phyloP scores from a whole-genome alignment of 1,140 invertebrate species.

The Archivesica marissinica region DNA sequence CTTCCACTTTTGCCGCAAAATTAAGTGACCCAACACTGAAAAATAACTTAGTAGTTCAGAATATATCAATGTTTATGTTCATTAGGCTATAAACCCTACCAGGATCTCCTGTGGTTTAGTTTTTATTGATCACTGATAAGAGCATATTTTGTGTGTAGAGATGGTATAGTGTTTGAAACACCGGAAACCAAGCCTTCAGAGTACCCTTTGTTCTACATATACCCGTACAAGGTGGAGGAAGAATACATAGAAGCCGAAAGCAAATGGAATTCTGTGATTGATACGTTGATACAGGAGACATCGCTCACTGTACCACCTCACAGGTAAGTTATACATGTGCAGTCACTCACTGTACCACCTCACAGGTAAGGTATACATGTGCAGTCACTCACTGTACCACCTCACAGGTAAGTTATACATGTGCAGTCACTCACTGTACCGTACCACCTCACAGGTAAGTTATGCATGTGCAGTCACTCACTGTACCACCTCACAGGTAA shows the following conservation, averaged over 20 bases:
- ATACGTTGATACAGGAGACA: slow-evolving; percentile 66
- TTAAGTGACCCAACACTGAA: no score
- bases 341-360: slow-evolving; percentile 43
- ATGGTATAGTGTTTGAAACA: slow-evolving; percentile 67
- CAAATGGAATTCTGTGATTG: slow-evolving; percentile 56
- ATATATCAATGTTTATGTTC: no score
- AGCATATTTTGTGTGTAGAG: no score
- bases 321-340: slow-evolving; percentile 59
- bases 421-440: slow-evolving; percentile 62
- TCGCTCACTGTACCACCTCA: slow-evolving; percentile 63
- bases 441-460: slow-evolving; percentile 43
- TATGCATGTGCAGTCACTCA: no score
- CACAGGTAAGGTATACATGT: slow-evolving; percentile 56
- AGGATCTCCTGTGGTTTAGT: no score
- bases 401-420: no score
- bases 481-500: slow-evolving; percentile 61
- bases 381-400: slow-evolving; percentile 64
- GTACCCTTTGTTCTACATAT: slow-evolving; percentile 59
- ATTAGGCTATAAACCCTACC: no score
- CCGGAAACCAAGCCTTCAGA: slow-evolving; percentile 66
- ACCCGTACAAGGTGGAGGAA: slow-evolving; percentile 58
- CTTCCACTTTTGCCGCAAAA: no score
- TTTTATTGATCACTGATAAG: no score
- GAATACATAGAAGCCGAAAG: slow-evolving; percentile 23
- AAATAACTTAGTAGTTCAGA: no score